phyloP scores from a whole-genome alignment of 1,140 invertebrate genomes.

The Calephelis nemesis region DNA sequence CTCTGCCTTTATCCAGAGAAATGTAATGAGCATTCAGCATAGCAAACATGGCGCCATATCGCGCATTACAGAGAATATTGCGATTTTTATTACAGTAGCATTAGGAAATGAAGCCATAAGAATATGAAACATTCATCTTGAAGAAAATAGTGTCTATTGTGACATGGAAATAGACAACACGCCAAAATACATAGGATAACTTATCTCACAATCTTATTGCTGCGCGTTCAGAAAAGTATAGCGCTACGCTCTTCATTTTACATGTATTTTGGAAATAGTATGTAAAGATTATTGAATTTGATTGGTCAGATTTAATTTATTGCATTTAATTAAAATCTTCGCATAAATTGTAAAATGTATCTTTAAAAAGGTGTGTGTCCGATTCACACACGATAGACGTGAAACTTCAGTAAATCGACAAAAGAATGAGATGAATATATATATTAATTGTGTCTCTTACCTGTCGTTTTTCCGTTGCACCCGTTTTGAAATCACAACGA shows the following conservation, averaged over 20 bases:
- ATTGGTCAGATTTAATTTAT: too few relatives aligned
- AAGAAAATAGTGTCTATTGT: constrained; percentile 13
- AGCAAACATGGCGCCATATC: constrained; percentile 10
- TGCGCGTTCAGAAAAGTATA: neutral
- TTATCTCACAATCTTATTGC: constrained; percentile 18
- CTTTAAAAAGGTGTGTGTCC: too few relatives aligned
- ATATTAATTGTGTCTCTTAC: too few relatives aligned
- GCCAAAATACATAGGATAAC: constrained; percentile 21
- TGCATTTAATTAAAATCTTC: too few relatives aligned
- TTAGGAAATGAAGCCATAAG: constrained; percentile 17
- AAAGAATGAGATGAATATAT: too few relatives aligned
- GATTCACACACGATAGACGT: too few relatives aligned
- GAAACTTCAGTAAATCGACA: too few relatives aligned
- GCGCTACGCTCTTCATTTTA: neutral
- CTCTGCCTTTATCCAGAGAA: constrained; percentile 13
- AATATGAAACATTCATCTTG: constrained; percentile 17
- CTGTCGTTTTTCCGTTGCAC: too few relatives aligned
- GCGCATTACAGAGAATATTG: constrained; percentile 9
- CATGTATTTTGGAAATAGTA: neutral
- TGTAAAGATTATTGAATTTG: too few relatives aligned
- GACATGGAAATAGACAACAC: constrained; percentile 21
- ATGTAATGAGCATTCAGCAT: constrained; percentile 3
- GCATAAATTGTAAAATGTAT: too few relatives aligned
- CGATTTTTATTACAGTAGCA: constrained; percentile 9
- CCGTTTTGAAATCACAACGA: too few relatives aligned